Evolutionary conservation across 2,797 vertebrate species (phyloP), one percentile per base, ranked within the genome.

Genomic region (Phylloscopus collybita): DNA sequence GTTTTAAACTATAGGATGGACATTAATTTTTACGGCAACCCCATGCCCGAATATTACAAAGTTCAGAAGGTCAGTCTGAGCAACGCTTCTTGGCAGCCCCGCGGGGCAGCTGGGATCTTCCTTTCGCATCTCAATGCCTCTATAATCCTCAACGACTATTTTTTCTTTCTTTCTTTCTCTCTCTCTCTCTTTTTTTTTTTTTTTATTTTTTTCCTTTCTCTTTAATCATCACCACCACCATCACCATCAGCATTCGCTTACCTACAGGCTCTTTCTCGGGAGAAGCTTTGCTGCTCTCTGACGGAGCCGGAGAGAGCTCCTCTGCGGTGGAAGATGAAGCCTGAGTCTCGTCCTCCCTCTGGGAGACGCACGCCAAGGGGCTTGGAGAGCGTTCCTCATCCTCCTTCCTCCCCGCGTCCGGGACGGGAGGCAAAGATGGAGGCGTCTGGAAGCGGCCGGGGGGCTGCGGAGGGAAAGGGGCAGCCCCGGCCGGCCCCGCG

Each of bases 211-310:
- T 11, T 26, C 5, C 36, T 34, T 26, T 29, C 23, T 74, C 47
- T 44, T 64, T 79, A 59, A 86, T 47, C 57, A 90, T 62, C 73
- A 38, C 50, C 80, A 80, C 40, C 78, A 84, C 34, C 71, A 44
- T 53, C 80, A 86, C 10, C 64, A 80, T 61, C 78, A 86, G 56
- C 80, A 47, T 94, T 94, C 80, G 97, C 98, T 98, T 98, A 99
- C 99, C 99, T 99, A 99, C 98, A 90, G 97, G 94, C n/a, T 98
- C 97, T 92, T 99, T 99, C 92, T 98, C 98, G 32, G 98, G 98
- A 96, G 98, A 98, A 91, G 98, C 98, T 93, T 98, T 97, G 98
- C 98, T 98, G 86, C 98, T 98, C 95, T 99, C 98, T 15, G 98
- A 97, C 69, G 98, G 98, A 94, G 99, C 99, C 20, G 99, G 99